Base-by-base conservation (phyloP, 2,113 vertebrate genomes). In the Gobius niger region DNA sequence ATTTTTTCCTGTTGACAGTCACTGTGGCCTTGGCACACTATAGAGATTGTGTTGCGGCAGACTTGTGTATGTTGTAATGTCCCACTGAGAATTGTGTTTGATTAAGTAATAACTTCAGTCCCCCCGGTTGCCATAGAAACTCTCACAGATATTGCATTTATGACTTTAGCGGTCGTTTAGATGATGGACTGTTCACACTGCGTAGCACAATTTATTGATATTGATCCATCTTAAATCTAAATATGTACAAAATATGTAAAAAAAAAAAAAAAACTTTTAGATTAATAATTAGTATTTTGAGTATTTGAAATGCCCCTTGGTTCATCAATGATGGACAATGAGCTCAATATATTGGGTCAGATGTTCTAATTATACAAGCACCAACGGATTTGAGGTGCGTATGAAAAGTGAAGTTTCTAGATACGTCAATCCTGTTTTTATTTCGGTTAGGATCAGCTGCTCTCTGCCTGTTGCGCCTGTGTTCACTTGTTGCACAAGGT, bases 401-500 rank as follows among this genome's bases (percentile, higher is more conserved):
- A 34, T 34, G 24, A 34, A 34, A 34, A 34, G 24, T 24, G 1
- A 24, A 24, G 24, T 34, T 34, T 34, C 24, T 34, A 34, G 24
- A 34, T 34, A 34, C 24, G 24, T 34, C 24, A 34, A 34, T 34
- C 24, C 24, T 34, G 24, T 34, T 34, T 47, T 44, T 12, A 18
- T 44, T 2, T 44, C 41, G 44, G 24, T n/a, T 4, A 16, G 60
- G 13, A n/a, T n/a, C 59, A n/a, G 47, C 65, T 67, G 51, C 53
- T 69, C 16, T 69, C 44, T 47, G 52, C 65, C 63, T 56, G 4
- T 9, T 60, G 60, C 54, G 41, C 44, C 15, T 34, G 50, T 47
- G 82, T 77, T 65, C 70, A 84, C 47, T 65, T 86, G 60, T 72
- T 78, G 44, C 66, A 80, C 60, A 73, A 62, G 72, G 77, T 73